phyloP scores from a whole-genome alignment of 2,113 vertebrate genomes.

The Tenebrosternarchus preto region DNA sequence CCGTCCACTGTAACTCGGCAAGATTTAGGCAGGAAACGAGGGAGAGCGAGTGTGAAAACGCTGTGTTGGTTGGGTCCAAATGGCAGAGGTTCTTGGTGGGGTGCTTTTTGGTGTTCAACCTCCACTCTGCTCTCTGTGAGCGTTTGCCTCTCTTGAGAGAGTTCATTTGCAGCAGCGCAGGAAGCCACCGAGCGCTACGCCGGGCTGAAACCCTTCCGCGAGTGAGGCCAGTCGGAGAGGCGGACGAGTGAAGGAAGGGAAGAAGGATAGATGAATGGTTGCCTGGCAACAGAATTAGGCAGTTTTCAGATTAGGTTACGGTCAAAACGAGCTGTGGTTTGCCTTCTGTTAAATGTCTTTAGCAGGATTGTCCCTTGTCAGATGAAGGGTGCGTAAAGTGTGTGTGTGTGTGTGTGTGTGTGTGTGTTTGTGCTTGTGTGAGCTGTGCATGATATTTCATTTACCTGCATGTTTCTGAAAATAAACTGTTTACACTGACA shows the following conservation, averaged over 20 bases:
- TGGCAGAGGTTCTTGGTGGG: neutral
- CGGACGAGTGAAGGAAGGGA: conserved; percentile 12
- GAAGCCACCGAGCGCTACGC: conserved; percentile 9
- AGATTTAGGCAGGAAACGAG: neutral
- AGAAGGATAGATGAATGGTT: conserved; percentile 63
- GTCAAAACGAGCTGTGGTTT: conserved; percentile 42
- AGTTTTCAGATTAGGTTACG: conserved; percentile 51
- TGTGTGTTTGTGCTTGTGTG: neutral
- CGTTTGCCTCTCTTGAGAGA: conserved; percentile 27
- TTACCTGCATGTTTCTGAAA: too few species aligned
- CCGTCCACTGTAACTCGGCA: conserved; percentile 30
- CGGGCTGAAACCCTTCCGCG: conserved; percentile 40
- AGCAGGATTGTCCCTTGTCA: conserved; percentile 56
- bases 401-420: conserved; percentile 7
- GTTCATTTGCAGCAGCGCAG: conserved; percentile 13
- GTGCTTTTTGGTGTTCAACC: conserved; percentile 9
- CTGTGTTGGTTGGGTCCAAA: conserved; percentile 2
- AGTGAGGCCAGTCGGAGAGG: conserved; percentile 41
- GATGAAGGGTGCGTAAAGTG: neutral
- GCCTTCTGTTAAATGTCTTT: conserved; percentile 49
- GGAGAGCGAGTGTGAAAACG: neutral
- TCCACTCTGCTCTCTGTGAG: neutral
- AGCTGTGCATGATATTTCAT: too few species aligned
- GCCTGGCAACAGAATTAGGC: conserved; percentile 67
- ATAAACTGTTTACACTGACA: too few species aligned